phyloP scores from a whole-genome alignment of 1,140 invertebrate genomes.

The Rhyacophila brunnea region DNA sequence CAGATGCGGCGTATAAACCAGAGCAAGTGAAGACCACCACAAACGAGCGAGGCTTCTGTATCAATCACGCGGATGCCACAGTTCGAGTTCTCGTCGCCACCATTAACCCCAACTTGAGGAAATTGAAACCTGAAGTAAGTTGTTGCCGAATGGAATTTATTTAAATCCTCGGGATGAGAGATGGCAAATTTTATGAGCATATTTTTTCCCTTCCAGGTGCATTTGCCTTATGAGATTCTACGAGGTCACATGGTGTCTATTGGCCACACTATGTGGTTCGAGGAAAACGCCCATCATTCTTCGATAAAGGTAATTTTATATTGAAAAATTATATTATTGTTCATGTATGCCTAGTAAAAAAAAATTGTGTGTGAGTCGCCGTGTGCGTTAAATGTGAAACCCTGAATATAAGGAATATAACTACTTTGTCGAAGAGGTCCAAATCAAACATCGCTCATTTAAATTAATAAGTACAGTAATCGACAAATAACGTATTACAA shows the following conservation, averaged over 20 bases:
- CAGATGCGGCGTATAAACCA: conserved; percentile 58
- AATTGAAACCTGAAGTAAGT: conserved; percentile 81
- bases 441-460: too few relatives aligned
- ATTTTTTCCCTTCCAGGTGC: conserved; percentile 54
- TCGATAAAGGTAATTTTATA: conserved; percentile 87
- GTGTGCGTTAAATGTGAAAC: too few relatives aligned
- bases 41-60: conserved; percentile 81
- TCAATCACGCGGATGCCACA: conserved; percentile 76
- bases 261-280: conserved; percentile 95
- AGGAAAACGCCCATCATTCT: conserved; percentile 97
- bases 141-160: background rate
- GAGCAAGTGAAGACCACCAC: conserved; percentile 62
- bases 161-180: background rate
- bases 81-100: conserved; percentile 91
- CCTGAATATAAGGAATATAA: background rate
- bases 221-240: conserved; percentile 83
- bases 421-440: background rate
- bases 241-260: conserved; percentile 90
- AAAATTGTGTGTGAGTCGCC: too few relatives aligned
- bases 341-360: background rate
- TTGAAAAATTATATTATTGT: too few relatives aligned
- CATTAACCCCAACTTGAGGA: conserved; percentile 87
- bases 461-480: too few relatives aligned
- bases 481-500: too few relatives aligned
- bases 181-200: conserved; percentile 7